These are phyloP conservation scores for Melanaphis sacchari DNA, from an alignment of 1,140 invertebrate species.

Conservation along the genomic window DNA sequence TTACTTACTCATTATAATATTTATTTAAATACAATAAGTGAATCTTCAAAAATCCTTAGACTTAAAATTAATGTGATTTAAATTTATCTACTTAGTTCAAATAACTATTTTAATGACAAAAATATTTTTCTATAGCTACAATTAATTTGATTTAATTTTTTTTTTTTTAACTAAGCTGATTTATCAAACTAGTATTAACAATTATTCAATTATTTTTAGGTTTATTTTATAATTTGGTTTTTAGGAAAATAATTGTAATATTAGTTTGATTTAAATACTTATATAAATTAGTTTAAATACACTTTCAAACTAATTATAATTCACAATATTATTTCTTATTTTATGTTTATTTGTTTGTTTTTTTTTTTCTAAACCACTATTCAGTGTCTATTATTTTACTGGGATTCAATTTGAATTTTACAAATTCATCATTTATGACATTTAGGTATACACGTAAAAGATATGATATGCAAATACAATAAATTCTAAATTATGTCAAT, in stretches of 20 bases:
- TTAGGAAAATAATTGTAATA: background rate
- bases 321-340: background rate
- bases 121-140: background rate
- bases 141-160: background rate
- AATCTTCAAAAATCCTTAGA: too few relatives aligned
- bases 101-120: background rate
- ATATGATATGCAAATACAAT: background rate
- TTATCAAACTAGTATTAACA: too few relatives aligned
- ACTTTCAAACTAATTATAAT: background rate
- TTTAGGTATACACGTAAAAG: background rate
- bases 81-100: background rate
- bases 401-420: background rate
- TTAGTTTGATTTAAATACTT: background rate
- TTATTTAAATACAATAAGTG: too few relatives aligned
- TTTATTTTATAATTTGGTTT: background rate
- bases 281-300: background rate
- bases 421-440: background rate
- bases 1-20: too few relatives aligned
- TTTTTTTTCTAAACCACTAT: background rate
- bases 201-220: too few relatives aligned
- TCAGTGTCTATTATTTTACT: background rate
- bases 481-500: background rate
- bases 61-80: too few relatives aligned
- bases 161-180: too few relatives aligned
- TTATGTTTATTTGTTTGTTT: background rate